A percentile compares a stretch with the other conserved stretches of the same genome.
These are phyloP conservation scores for Romanogobio albipinnatus DNA, from an alignment of 2,113 vertebrate species.

Conservation along the genomic window DNA sequence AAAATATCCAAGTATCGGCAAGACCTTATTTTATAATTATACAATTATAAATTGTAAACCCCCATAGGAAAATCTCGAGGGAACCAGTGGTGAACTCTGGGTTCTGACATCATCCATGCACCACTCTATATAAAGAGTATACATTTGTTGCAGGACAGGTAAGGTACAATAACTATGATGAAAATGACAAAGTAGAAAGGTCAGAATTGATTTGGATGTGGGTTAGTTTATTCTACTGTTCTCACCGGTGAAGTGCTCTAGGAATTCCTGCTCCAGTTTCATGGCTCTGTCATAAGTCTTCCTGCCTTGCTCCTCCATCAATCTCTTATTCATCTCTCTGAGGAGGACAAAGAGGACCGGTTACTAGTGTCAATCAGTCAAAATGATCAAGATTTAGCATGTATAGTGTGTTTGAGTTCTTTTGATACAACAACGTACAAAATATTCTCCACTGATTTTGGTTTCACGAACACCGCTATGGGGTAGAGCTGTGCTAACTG, in stretches of 20 bases:
- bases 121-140: no score
- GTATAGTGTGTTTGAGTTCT: background rate
- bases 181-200: background rate
- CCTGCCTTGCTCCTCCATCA: slow-evolving; percentile 91
- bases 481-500: slow-evolving; percentile 93
- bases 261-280: slow-evolving; percentile 96
- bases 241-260: slow-evolving; percentile 94
- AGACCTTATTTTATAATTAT: no score
- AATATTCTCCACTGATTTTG: slow-evolving; percentile 92
- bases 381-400: background rate
- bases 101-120: no score
- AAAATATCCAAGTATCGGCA: no score
- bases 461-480: slow-evolving; percentile 94
- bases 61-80: no score
- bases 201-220: background rate
- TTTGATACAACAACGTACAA: slow-evolving; percentile 79
- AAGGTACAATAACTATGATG: background rate
- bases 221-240: background rate
- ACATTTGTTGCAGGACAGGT: background rate
- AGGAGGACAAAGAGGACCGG: slow-evolving; percentile 20
- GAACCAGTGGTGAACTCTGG: no score
- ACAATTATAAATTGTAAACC: no score
- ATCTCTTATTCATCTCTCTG: slow-evolving; percentile 98
- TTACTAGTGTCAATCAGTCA: background rate
- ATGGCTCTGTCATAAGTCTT: slow-evolving; percentile 93